Conservation (phyloP, 1,140 invertebrate genomes). For the Drosophila triauraria region DNA sequence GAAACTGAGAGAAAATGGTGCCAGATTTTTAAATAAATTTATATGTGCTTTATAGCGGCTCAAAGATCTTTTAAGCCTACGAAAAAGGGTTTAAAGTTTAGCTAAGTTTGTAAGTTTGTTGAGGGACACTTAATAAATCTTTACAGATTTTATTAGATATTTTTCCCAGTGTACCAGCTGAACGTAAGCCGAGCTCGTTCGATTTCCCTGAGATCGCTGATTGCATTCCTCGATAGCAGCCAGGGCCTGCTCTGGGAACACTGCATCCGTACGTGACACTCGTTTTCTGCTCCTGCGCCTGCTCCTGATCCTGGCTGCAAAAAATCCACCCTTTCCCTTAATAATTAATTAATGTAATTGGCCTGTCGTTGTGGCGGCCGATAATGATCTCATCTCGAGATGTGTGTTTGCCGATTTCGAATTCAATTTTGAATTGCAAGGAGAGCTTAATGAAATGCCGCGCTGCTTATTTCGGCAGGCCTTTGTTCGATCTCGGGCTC, state of each 20-base stretch:
- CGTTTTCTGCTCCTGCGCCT: slow-evolving; percentile 39
- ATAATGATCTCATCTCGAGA: slow-evolving; percentile 83
- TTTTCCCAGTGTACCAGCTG: slow-evolving; percentile 31
- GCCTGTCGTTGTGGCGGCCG: slow-evolving; percentile 80
- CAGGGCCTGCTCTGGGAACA: slow-evolving; percentile 66
- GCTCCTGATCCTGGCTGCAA: slow-evolving; percentile 16
- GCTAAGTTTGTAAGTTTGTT: too few relatives aligned
- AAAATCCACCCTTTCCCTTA: slow-evolving; percentile 46
- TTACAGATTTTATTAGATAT: neutral
- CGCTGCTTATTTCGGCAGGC: slow-evolving; percentile 53
- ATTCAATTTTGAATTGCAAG: slow-evolving; percentile 75
- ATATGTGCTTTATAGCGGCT: neutral
- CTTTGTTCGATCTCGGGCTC: slow-evolving; percentile 25
- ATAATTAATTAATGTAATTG: slow-evolving; percentile 85
- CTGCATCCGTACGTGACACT: slow-evolving; percentile 71
- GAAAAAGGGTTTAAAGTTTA: neutral
- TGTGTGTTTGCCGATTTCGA: slow-evolving; percentile 78
- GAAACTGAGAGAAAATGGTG: slow-evolving; percentile 7
- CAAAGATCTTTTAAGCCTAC: neutral
- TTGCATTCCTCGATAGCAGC: slow-evolving; percentile 75
- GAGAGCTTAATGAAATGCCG: slow-evolving; percentile 42
- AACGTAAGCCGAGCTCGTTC: slow-evolving; percentile 57
- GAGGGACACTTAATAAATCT: neutral
- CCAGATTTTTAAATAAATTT: accelerated
- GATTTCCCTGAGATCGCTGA: slow-evolving; percentile 73